Evolutionary conservation across 2,888 invertebrate genomes (phyloP), one percentile per base, ranked within the genome.

Genomic region (Dicyrtomina minuta): DNA sequence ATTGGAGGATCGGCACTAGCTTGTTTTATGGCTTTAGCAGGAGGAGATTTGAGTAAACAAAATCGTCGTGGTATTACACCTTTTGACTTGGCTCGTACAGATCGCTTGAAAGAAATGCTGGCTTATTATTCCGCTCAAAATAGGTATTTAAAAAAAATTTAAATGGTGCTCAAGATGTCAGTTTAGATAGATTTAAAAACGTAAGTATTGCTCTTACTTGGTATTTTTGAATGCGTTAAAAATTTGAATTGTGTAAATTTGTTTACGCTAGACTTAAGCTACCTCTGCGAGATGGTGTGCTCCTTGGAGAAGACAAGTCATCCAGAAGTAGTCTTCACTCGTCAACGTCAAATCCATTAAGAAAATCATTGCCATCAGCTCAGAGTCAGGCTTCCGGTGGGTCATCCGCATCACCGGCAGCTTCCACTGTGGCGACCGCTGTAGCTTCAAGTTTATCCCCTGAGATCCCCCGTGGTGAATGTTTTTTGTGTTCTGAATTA

Each of bases 401-500:
- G 17, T n/a, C 49, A 6, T 46, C 49, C n/a, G 6, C 49, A 46
- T 20, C 49, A 10, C 49, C 8, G 15, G 5, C 49, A 46, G 12
- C 33, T 44, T 10, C n/a, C 27, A 12, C 46, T 44, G 49, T 17
- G 15, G 56, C 39, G 8, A 24, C 56, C 8, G 55, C 43, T 27
- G 41, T 46, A 5, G 27, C 61, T 13, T n/a, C n/a, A n/a, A 64
- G 56, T 26, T 17, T 69, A 4, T 43, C 69, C 1, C 39, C 65
- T 5, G 66, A 66, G 1, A 17, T 58, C 2, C 53, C 44, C 5
- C 59, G 61, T 8, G 69, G 83, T 27, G 88, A 89, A 80, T 90
- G 91, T 81, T 83, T 87, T 62, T 87, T 91, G 4, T 91, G 91
- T 81, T 87, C 88, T 49, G 90, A 90, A 79, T 85, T 87, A 3